Evolutionary conservation across 1,140 invertebrate genomes (phyloP), one percentile per base, ranked within the genome.

Genomic region (Catajapyx aquilonaris): DNA sequence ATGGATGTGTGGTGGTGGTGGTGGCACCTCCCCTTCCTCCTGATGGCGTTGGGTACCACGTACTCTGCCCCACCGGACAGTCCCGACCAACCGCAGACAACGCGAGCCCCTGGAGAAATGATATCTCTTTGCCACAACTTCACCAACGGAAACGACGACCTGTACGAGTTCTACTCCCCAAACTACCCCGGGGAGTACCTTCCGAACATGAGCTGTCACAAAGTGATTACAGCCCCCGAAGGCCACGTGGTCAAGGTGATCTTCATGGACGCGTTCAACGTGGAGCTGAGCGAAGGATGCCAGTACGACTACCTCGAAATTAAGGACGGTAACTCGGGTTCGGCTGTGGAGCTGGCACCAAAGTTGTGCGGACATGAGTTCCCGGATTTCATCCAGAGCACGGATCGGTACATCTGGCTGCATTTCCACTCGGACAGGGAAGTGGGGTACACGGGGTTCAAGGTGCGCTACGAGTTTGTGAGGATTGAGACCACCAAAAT

Each of bases 271-370:
- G 62, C 65, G 38, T 88, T 88, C 56, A 55, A 73, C 35, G 60
- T 88, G 37, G 84, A 90, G 55, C 64, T 68, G 17, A 71, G 70
- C 20, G 56, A 69, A 11, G 64, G 69, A 23, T 90, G 84, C 54
- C 65, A 69, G 54, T 83, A 78, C 57, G 84, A 90, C 57, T 83
- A 65, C 56, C 57, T 88, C 25, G 81, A 87, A 53, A 68, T 85
- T 17, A 63, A 81, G 18, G 81, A 88, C 49, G 85, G 85, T 0
- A 69, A 71, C n/a, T 73, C 83, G 46, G 83, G 81, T 0, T 87
- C 77, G 56, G 80, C 78, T n/a, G 63, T 61, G 22, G 55, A 65
- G 5, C 49, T 79, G 32, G 53, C 69, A 19, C 70, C 69, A 1
- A 66, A 62, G 44, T 81, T 63, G 49, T 90, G 85, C 48, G 83